Conservation (phyloP, 1,140 invertebrate genomes). For the Latrodectus geometricus region DNA sequence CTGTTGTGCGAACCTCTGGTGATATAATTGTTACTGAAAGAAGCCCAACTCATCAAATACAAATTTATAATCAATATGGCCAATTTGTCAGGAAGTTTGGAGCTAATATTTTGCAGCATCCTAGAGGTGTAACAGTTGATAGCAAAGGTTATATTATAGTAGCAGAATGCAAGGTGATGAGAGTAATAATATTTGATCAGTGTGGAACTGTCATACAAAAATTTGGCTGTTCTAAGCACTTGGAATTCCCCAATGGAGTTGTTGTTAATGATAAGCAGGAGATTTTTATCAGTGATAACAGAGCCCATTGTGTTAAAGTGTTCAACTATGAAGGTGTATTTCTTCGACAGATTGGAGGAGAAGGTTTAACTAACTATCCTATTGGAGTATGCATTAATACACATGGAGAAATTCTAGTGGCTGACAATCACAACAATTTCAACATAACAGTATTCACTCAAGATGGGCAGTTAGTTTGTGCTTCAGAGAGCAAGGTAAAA, state of each 20-base stretch:
- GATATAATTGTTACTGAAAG: conserved; percentile 99
- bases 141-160: conserved; percentile 97
- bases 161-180: conserved; percentile 99
- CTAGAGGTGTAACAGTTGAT: conserved; percentile 96
- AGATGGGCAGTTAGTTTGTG: conserved; percentile 94
- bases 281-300: conserved; percentile 99
- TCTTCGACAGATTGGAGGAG: conserved; percentile 96
- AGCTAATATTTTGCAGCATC: conserved; percentile 98
- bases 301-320: conserved; percentile 99
- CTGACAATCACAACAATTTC: conserved; percentile 99
- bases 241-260: conserved; percentile 75
- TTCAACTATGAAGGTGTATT: conserved; percentile 98
- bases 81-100: conserved; percentile 99
- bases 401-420: conserved; percentile 95
- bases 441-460: conserved; percentile 98
- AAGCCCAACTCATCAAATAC: conserved; percentile 95
- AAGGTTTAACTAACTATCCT: conserved; percentile 98
- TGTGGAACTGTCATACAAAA: conserved; percentile 95
- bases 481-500: conserved; percentile 98
- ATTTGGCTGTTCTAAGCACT: conserved; percentile 81
- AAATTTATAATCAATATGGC: conserved; percentile 99
- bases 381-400: conserved; percentile 98
- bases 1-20: conserved; percentile 95
- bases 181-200: conserved; percentile 98
- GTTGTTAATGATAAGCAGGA: conserved; percentile 85